Evolutionary conservation across 1,140 invertebrate species (phyloP).

Genomic region (Heterodera schachtii): DNA sequence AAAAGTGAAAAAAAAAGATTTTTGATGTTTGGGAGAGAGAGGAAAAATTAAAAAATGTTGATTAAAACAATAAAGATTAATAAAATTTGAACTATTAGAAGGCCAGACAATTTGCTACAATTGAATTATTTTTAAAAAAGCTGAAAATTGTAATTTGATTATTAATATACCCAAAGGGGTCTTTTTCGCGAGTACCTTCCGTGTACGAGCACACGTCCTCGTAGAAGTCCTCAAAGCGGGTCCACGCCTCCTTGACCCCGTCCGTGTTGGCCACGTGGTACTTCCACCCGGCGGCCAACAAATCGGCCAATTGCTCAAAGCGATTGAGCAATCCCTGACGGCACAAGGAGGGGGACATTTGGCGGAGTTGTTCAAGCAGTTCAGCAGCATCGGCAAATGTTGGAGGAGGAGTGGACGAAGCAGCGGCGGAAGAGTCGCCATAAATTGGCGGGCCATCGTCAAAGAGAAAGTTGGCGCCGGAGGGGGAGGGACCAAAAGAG

Average conservation of each 20-base stretch:
- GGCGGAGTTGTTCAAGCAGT: constrained; percentile 17
- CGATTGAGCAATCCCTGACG: constrained; percentile 52
- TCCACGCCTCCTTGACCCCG: constrained; percentile 59
- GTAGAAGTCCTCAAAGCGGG: constrained; percentile 57
- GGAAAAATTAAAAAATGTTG: too few species aligned
- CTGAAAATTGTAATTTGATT: too few species aligned
- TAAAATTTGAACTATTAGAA: too few species aligned
- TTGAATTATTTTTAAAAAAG: too few species aligned
- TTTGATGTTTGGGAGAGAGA: not conserved
- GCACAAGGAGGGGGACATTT: constrained; percentile 58
- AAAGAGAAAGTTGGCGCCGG: not conserved
- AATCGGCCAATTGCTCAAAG: constrained; percentile 59
- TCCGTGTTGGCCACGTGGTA: constrained; percentile 65
- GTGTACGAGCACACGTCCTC: constrained; percentile 52
- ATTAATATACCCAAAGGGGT: not conserved
- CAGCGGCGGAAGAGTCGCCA: not conserved
- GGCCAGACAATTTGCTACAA: too few species aligned
- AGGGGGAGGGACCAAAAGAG: not conserved
- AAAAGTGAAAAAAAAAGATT: not conserved
- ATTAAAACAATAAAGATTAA: too few species aligned
- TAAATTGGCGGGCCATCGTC: not conserved
- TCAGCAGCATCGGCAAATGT: not conserved
- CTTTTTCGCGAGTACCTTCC: constrained; percentile 34
- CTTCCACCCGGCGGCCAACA: constrained; percentile 59
- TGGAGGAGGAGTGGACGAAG: not conserved